Conservation (phyloP, 2,888 invertebrate species). For the Lasioglossum zephyrum region DNA sequence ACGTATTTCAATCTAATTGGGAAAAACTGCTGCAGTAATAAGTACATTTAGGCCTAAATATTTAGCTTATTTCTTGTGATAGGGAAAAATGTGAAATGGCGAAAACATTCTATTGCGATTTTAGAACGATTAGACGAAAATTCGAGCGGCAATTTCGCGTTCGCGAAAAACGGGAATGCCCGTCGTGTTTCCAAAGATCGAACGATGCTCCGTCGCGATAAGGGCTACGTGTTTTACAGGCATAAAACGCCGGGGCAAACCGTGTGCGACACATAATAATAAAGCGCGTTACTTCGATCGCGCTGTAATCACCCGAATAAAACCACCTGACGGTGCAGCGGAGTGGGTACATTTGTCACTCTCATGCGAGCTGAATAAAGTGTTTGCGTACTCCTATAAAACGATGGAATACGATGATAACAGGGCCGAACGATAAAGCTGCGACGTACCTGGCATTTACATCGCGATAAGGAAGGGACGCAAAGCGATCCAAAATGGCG, state of each 20-base stretch:
- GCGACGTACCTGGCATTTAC: conserved; percentile 31
- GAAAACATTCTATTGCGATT: not conserved
- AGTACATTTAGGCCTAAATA: too few relatives aligned
- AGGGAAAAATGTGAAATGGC: too few relatives aligned
- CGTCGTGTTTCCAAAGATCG: conserved; percentile 54
- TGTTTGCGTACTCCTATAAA: conserved; percentile 43
- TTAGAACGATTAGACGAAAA: not conserved
- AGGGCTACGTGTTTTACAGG: conserved; percentile 65
- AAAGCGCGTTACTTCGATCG: conserved; percentile 67
- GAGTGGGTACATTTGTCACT: conserved; percentile 63
- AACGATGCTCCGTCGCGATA: conserved; percentile 62
- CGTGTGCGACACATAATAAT: conserved; percentile 67
- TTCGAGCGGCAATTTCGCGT: conserved; percentile 21
- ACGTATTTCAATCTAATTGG: too few relatives aligned
- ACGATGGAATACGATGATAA: conserved; percentile 53
- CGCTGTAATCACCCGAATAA: conserved; percentile 60
- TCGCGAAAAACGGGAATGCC: conserved; percentile 23
- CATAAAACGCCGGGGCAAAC: conserved; percentile 63
- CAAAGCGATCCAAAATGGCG: conserved; percentile 42
- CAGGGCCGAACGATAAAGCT: conserved; percentile 39
- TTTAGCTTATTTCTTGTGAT: too few relatives aligned
- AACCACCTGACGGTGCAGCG: conserved; percentile 59
- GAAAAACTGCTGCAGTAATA: too few relatives aligned
- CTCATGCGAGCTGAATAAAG: conserved; percentile 46
- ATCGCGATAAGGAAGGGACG: conserved; percentile 35